Evolutionary conservation across 1,140 invertebrate species (phyloP).

Genomic region (Drosophila neocordata): DNA sequence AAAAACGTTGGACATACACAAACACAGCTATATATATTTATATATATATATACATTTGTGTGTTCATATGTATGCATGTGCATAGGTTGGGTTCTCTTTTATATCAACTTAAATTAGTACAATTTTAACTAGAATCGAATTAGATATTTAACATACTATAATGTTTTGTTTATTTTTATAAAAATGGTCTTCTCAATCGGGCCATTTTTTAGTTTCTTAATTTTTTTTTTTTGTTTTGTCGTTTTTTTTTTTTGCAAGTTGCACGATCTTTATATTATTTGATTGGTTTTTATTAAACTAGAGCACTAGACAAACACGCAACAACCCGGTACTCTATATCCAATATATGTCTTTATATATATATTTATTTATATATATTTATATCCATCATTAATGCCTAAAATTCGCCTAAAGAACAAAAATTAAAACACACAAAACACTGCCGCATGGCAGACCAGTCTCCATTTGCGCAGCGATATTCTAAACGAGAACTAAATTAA

Average conservation of each 20-base stretch:
- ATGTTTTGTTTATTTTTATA: conserved; percentile 43
- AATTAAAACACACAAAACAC: conserved; percentile 44
- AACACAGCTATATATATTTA: neutral
- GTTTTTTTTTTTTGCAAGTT: neutral
- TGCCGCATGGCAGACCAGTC: conserved; percentile 55
- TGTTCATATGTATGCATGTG: conserved; percentile 6
- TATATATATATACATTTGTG: conserved; percentile 37
- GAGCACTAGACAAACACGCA: conserved; percentile 30
- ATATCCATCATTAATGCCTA: conserved; percentile 32
- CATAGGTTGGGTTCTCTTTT: conserved; percentile 42
- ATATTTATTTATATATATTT: conserved; percentile 13
- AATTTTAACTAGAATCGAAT: conserved; percentile 63
- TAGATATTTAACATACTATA: conserved; percentile 57
- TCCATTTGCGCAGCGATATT: conserved; percentile 34
- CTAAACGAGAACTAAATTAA: conserved; percentile 51
- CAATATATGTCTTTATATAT: conserved; percentile 20
- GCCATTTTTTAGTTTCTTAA: conserved; percentile 20
- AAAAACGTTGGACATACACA: conserved; percentile 66
- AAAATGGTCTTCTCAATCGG: conserved; percentile 41
- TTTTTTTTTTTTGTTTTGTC: conserved; percentile 6
- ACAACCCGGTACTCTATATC: neutral
- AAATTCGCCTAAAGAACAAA: conserved; percentile 66
- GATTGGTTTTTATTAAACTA: conserved; percentile 64
- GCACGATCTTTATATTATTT: conserved; percentile 20
- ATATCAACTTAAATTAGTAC: conserved; percentile 49